Evolutionary conservation across 2,888 invertebrate genomes (phyloP), one percentile per base, ranked within the genome.

Genomic region (Agelastica alni): DNA sequence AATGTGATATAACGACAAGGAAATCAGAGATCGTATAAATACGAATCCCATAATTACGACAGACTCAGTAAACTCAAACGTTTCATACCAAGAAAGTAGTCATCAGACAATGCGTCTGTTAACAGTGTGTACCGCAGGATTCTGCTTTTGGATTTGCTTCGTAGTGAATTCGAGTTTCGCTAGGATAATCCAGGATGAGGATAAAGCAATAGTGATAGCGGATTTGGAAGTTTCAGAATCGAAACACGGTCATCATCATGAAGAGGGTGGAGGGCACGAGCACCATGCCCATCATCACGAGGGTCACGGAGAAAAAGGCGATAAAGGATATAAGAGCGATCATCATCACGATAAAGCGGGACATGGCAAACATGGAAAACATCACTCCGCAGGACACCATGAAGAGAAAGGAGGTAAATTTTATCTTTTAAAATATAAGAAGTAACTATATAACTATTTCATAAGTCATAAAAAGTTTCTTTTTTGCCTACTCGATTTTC

Each of bases 321-420:
- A 89, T 55, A 90, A 91, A 67, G 91, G 91, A 85, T 89, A 72
- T 86, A 87, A 72, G 51, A 58, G 84, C 16, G 83, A 86, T 64
- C 88, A 89, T 70, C 88, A 89, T 68, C 88, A 88, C 78, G 87
- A 90, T 62, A 87, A 90, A 70, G 89, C 86, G 3, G 88, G 88
- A 34, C 87, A 89, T 67, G 89, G 90, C 9, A 75, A 75, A 56
- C 86, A 91, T 69, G 90, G 86, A 18, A 88, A 89, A 69, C 87
- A 90, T 66, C 87, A 89, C 67, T 87, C 90, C 68, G 85, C 85
- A 56, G 88, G 88, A 6, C 86, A 89, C 69, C 87, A 89, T 74
- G 85, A 83, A 54, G 89, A 90, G 67, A 85, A 89, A 68, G 88
- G 87, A 9, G 89, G 89, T 48, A 41, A 46, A 18, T 26, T n/a